phyloP scores from a whole-genome alignment of 2,797 vertebrate species.

The Sternarchorhynchus goeldii region DNA sequence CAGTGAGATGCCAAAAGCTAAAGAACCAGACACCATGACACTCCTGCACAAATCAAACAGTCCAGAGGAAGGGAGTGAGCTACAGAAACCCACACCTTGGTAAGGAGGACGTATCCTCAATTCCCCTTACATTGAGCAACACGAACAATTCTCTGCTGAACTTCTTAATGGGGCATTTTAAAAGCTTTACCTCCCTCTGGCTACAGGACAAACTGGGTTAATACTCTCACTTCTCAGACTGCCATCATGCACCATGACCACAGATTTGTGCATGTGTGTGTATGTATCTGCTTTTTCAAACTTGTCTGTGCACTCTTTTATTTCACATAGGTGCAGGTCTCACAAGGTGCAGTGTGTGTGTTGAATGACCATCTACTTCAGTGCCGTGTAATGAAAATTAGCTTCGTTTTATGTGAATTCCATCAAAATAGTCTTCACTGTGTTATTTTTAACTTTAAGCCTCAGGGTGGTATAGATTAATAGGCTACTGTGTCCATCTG shows the following conservation, averaged over 20 bases:
- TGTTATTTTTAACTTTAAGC: background rate
- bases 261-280: constrained; percentile 28
- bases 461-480: constrained; percentile 17
- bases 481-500: constrained; percentile 11
- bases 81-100: background rate
- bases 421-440: background rate
- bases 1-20: background rate
- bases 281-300: background rate
- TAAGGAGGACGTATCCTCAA: constrained; percentile 1
- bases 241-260: constrained; percentile 13
- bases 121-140: constrained; percentile 17
- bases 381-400: too few relatives aligned
- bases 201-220: constrained; percentile 55
- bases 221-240: constrained; percentile 45
- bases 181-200: constrained; percentile 46
- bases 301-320: constrained; percentile 2
- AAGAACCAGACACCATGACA: background rate
- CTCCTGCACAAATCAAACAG: background rate
- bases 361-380: constrained; percentile 2
- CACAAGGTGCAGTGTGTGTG: background rate
- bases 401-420: background rate
- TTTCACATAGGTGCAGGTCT: background rate
- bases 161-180: constrained; percentile 41
- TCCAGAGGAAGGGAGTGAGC: background rate
- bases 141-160: constrained; percentile 32